phyloP scores from a whole-genome alignment of 2,888 invertebrate species.

The Acronicta aceris region DNA sequence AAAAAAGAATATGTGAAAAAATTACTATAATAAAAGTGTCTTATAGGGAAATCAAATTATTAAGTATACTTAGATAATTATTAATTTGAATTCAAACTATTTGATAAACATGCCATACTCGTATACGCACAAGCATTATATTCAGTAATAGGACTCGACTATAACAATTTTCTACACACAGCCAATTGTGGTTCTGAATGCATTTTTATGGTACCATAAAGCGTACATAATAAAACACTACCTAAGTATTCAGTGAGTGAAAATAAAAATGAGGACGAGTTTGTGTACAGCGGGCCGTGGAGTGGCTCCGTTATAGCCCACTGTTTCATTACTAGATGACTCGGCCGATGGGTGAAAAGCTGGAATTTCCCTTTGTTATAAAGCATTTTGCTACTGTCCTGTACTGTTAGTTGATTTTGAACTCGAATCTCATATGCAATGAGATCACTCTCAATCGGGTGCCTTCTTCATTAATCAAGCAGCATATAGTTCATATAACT shows the following conservation, averaged over 20 bases:
- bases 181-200: constrained; percentile 62
- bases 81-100: background rate
- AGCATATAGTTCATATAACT: constrained; percentile 9
- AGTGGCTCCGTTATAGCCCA: constrained; percentile 65
- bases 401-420: constrained; percentile 52
- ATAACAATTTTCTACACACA: constrained; percentile 43
- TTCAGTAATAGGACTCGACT: constrained; percentile 21
- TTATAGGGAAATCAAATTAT: too few species aligned
- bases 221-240: constrained; percentile 65
- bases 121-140: background rate
- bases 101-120: background rate
- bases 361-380: constrained; percentile 79
- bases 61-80: too few species aligned
- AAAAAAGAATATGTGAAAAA: too few species aligned
- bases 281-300: constrained; percentile 55
- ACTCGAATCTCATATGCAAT: constrained; percentile 39
- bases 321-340: constrained; percentile 84
- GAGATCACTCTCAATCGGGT: constrained; percentile 36
- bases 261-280: constrained; percentile 70
- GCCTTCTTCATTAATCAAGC: constrained; percentile 35
- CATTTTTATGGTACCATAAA: constrained; percentile 66
- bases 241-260: constrained; percentile 72
- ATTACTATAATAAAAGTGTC: too few species aligned
- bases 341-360: constrained; percentile 73
- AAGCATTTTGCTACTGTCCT: constrained; percentile 63